These are phyloP conservation scores for Siniperca undulata DNA, from an alignment of 2,797 vertebrate species.

Conservation along the genomic window DNA sequence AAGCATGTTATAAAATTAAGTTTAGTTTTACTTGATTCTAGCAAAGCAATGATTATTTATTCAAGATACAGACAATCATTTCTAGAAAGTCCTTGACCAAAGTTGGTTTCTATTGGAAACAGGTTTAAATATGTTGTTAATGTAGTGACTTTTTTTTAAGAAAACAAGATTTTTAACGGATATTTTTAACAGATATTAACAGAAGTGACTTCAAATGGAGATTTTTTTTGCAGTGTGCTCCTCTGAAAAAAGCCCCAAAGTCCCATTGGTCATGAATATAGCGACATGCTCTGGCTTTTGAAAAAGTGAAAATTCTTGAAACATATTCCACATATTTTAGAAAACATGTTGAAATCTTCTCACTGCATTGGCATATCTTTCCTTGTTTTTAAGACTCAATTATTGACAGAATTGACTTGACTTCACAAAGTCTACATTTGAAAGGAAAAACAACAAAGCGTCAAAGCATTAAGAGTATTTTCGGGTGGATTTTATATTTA, in stretches of 20 bases:
- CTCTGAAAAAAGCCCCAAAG: background rate
- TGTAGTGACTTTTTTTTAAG: background rate
- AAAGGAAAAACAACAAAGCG: background rate
- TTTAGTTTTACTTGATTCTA: background rate
- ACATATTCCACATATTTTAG: background rate
- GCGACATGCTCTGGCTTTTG: background rate
- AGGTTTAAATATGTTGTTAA: background rate
- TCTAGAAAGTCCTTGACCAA: background rate
- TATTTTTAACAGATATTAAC: background rate
- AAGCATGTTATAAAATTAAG: background rate
- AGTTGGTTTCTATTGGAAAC: background rate
- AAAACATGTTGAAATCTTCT: background rate
- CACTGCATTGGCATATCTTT: background rate
- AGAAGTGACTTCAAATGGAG: background rate
- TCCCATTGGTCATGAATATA: background rate
- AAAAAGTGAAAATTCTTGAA: background rate
- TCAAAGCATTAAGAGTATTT: background rate
- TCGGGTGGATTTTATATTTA: rapidly evolving
- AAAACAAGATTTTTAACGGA: background rate
- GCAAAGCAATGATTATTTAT: background rate
- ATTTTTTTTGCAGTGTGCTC: background rate
- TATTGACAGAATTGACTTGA: background rate
- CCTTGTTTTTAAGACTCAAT: background rate
- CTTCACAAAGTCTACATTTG: too few relatives aligned
- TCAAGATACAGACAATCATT: background rate